A percentile compares a stretch with the other conserved stretches of the same genome.
Evolutionary conservation across 2,797 vertebrate genomes (phyloP).

Genomic region (Poecile montanus): DNA sequence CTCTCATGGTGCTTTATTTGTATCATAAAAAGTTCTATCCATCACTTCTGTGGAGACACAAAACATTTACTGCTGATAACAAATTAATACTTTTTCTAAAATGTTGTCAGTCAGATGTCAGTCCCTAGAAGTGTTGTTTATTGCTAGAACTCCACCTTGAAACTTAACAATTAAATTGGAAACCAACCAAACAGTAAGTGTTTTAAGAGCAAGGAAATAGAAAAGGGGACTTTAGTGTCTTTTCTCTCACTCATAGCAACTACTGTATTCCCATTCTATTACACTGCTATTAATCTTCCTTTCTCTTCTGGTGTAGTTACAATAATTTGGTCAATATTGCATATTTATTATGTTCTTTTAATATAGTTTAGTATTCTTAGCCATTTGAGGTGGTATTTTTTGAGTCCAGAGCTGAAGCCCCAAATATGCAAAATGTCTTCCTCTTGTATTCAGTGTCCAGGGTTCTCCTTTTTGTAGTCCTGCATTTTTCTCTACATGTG

Average conservation of each 20-base stretch:
- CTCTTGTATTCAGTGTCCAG: not conserved
- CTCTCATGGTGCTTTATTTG: conserved; percentile 18
- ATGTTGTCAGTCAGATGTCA: conserved; percentile 48
- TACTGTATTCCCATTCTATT: not conserved
- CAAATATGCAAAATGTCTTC: not conserved
- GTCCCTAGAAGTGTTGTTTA: not conserved
- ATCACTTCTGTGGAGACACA: not conserved
- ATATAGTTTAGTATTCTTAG: not conserved
- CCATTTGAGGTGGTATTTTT: fast-evolving
- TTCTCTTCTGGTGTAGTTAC: not conserved
- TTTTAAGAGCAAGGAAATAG: not conserved
- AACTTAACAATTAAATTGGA: conserved; percentile 24
- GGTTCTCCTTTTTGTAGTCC: not conserved
- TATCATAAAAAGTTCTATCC: conserved; percentile 20
- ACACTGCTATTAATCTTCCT: not conserved
- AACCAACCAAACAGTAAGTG: not conserved
- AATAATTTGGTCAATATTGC: not conserved
- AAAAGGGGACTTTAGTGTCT: not conserved
- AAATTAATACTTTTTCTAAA: conserved; percentile 44
- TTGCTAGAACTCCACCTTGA: not conserved
- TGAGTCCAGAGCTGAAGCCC: not conserved
- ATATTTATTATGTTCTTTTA: not conserved
- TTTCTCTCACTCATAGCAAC: not conserved
- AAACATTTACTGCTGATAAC: conserved; percentile 16
- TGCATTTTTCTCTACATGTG: not conserved